phyloP scores from a whole-genome alignment of 2,888 invertebrate species.

The Girardia tigrina region DNA sequence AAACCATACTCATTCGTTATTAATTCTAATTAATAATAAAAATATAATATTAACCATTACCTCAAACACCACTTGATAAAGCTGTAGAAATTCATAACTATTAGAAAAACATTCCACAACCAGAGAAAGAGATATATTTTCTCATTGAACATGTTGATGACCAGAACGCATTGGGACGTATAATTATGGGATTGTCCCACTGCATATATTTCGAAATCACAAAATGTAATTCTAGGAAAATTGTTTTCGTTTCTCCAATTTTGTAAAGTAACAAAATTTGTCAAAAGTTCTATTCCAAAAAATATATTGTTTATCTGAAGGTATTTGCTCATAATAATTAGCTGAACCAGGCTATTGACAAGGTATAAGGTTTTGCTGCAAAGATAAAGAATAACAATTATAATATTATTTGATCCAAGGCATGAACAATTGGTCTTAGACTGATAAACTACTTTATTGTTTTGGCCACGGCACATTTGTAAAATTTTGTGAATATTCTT shows the following conservation, averaged over 20 bases:
- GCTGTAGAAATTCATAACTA: neutral
- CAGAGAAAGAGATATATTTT: neutral
- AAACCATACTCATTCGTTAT: too few relatives aligned
- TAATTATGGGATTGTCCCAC: conserved; percentile 39
- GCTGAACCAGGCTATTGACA: neutral
- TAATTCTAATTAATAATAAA: too few relatives aligned
- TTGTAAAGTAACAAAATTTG: neutral
- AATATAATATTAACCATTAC: too few relatives aligned
- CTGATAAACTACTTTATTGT: neutral
- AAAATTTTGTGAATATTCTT: neutral
- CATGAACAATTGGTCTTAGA: neutral
- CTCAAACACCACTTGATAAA: neutral
- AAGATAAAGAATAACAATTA: neutral
- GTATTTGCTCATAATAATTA: neutral
- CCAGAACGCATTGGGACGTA: neutral
- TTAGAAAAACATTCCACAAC: neutral
- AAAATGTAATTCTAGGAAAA: conserved; percentile 48
- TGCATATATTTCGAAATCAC: conserved; percentile 49
- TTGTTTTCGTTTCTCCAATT: conserved; percentile 35
- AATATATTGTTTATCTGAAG: neutral
- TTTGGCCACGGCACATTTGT: neutral
- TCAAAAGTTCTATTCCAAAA: neutral
- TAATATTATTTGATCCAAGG: neutral
- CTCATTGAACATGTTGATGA: neutral
- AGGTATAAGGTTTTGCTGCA: neutral